These are phyloP conservation scores for Numenius phaeopus DNA, from an alignment of 2,797 vertebrate genomes.

Conservation along the genomic window DNA sequence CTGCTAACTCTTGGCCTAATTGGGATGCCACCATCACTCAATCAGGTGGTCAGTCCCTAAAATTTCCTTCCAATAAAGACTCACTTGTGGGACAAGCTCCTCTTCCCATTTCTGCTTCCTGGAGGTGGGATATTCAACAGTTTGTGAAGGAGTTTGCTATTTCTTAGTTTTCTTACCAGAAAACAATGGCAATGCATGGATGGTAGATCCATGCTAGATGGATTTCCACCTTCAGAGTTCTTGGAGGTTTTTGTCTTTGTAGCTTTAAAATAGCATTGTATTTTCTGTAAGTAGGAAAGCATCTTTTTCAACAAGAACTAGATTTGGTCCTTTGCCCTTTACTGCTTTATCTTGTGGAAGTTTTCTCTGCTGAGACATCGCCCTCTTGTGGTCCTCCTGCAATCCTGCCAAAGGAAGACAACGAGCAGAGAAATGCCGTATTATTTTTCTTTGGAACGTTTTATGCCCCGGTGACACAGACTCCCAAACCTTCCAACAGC, in stretches of 20 bases:
- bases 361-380: neutral
- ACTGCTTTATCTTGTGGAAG: fast-evolving
- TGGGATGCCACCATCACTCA: neutral
- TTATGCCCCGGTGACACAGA: neutral
- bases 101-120: neutral
- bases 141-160: neutral
- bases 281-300: neutral
- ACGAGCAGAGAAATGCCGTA: fast-evolving
- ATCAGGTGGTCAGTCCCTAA: neutral
- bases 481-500: neutral
- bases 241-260: neutral
- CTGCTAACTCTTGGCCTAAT: neutral
- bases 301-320: neutral
- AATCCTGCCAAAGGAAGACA: neutral
- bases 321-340: neutral
- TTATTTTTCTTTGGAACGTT: neutral
- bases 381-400: neutral
- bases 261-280: neutral
- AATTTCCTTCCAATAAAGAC: neutral
- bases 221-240: neutral
- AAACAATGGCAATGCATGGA: neutral
- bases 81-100: neutral
- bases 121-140: neutral
- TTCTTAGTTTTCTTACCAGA: neutral
- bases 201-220: neutral